These are phyloP conservation scores for Arizona elegans DNA, from an alignment of 2,113 vertebrate species.

Conservation along the genomic window DNA sequence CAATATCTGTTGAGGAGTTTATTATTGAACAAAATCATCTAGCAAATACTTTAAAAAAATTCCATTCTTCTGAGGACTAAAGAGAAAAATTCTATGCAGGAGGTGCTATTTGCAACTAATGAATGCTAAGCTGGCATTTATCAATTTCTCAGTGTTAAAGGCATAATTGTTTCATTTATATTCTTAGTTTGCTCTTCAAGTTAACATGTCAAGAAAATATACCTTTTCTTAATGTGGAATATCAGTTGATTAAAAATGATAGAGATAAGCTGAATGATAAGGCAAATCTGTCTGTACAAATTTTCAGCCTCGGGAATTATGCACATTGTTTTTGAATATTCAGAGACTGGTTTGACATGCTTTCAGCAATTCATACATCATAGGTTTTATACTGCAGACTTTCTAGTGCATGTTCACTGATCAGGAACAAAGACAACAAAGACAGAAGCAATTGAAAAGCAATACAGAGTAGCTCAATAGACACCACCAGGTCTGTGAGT, in stretches of 20 bases:
- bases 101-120: not conserved
- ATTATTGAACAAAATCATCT: not conserved
- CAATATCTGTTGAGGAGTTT: not conserved
- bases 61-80: not conserved
- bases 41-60: not conserved
- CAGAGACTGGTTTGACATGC: not conserved
- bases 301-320: not conserved
- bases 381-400: not conserved
- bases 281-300: not conserved
- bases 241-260: not conserved
- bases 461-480: not conserved
- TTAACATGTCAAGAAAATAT: not conserved
- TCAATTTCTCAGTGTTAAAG: not conserved
- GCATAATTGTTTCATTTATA: not conserved
- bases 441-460: not conserved
- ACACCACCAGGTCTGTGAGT: not conserved
- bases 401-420: not conserved
- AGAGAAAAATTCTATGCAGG: not conserved
- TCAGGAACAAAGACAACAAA: no score
- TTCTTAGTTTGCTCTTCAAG: not conserved
- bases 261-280: not conserved
- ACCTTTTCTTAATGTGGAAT: not conserved
- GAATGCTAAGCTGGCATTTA: not conserved
- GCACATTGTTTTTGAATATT: not conserved
- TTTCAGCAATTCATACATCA: not conserved